Conservation (phyloP, 1,140 invertebrate species). For the Helicorthomorpha holstii region DNA sequence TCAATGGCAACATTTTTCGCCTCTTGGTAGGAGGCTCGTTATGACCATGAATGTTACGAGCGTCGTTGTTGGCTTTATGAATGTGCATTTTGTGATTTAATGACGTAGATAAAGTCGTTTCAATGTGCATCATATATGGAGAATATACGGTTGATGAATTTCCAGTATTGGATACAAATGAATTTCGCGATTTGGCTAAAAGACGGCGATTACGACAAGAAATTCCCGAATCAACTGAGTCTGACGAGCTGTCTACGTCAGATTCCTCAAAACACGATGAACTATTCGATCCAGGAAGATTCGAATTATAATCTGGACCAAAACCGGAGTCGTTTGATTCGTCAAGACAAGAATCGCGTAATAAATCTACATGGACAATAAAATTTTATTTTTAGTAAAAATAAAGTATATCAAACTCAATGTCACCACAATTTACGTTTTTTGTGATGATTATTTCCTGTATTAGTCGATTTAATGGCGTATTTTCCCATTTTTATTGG, state of each 20-base stretch:
- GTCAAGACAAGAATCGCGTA: neutral
- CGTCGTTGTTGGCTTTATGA: neutral
- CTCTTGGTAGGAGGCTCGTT: neutral
- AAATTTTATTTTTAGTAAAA: too few relatives aligned
- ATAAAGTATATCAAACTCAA: too few relatives aligned
- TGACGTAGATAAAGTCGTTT: neutral
- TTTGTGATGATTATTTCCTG: too few relatives aligned
- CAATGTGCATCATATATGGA: neutral
- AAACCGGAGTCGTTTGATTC: conserved; percentile 7
- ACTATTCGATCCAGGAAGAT: neutral
- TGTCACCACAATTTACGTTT: too few relatives aligned
- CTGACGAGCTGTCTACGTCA: conserved; percentile 3
- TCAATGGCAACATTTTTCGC: neutral
- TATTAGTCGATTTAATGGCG: too few relatives aligned
- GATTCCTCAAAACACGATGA: neutral
- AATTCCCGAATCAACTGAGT: conserved; percentile 6
- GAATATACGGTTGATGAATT: neutral
- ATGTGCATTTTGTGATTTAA: neutral
- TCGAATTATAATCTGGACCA: neutral
- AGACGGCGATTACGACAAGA: neutral
- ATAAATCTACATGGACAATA: too few relatives aligned
- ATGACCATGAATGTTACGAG: neutral
- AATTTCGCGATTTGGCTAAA: neutral
- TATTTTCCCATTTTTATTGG: too few relatives aligned
- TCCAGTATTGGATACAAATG: neutral